Evolutionary conservation across 2,113 vertebrate species (phyloP).

Genomic region (Vanacampus margaritifer): DNA sequence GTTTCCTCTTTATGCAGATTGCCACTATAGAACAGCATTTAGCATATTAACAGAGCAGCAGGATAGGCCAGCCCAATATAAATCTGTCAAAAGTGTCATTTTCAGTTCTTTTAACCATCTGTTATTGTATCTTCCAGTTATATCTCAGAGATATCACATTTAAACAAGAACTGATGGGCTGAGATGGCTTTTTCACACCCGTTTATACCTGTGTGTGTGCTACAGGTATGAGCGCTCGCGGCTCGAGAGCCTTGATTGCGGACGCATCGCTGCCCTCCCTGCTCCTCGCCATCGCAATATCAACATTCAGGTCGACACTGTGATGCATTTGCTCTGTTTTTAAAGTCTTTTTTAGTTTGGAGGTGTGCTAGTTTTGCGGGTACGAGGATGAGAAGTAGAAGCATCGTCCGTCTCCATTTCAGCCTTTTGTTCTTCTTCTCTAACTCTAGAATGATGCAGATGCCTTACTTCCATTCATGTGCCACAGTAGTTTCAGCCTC

Average conservation of each 20-base stretch:
- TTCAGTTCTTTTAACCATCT: not conserved
- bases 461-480: conserved; percentile 78
- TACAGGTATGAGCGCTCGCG: conserved; percentile 86
- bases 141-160: conserved; percentile 2
- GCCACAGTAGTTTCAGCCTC: conserved; percentile 73
- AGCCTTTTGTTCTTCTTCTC: conserved; percentile 26
- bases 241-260: conserved; percentile 72
- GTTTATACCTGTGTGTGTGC: conserved; percentile 20
- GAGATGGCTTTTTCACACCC: not conserved
- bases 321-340: conserved; percentile 56
- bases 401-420: conserved; percentile 54
- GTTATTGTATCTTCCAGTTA: not conserved
- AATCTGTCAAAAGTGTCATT: not conserved
- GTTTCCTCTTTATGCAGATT: conserved; percentile 2
- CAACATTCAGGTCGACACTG: conserved; percentile 64
- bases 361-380: conserved; percentile 40
- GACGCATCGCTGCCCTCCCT: conserved; percentile 59
- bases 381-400: conserved; percentile 31
- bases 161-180: conserved; percentile 8
- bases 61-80: not conserved
- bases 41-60: conserved; percentile 4
- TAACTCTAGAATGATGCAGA: conserved; percentile 67
- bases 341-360: conserved; percentile 17
- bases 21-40: conserved; percentile 10
- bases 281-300: conserved; percentile 67